Conservation (phyloP, 2,113 vertebrate species). For the Platanista minor region DNA sequence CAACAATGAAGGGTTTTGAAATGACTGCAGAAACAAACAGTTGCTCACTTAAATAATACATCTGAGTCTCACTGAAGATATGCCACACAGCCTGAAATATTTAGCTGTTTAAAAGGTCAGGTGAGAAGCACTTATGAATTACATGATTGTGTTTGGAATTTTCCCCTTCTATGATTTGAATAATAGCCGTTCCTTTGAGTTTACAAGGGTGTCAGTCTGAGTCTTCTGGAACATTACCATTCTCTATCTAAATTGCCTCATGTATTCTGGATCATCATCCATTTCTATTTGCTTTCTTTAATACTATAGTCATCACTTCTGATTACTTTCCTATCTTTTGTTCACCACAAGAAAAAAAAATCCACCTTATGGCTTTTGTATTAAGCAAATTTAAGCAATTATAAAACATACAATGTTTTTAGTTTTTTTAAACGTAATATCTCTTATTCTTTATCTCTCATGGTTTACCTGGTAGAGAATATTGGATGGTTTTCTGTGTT, state of each 20-base stretch:
- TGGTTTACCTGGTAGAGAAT: not conserved
- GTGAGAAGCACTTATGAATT: not conserved
- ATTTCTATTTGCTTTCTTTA: not conserved
- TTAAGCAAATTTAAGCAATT: not conserved
- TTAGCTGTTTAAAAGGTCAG: slow-evolving; percentile 57
- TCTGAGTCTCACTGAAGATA: not conserved
- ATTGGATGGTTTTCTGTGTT: not conserved
- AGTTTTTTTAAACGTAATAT: not conserved
- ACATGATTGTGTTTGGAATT: not conserved
- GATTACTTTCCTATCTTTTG: not conserved
- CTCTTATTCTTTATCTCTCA: not conserved
- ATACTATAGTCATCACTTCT: not conserved
- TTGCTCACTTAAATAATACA: slow-evolving; percentile 58
- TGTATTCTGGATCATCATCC: not conserved
- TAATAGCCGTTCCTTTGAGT: not conserved
- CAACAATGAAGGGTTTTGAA: not conserved
- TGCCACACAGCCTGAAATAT: slow-evolving; percentile 42
- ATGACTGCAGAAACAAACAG: not conserved
- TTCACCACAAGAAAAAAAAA: not conserved
- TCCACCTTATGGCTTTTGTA: not conserved
- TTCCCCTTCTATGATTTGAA: not conserved
- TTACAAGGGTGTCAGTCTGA: not conserved
- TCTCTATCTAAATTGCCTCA: not conserved
- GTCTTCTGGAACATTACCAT: not conserved
- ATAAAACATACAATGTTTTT: not conserved